Percentiles rank a stretch among this genome's conserved stretches.
phyloP scores from a whole-genome alignment of 1,140 invertebrate genomes.

The Drosophila triauraria region DNA sequence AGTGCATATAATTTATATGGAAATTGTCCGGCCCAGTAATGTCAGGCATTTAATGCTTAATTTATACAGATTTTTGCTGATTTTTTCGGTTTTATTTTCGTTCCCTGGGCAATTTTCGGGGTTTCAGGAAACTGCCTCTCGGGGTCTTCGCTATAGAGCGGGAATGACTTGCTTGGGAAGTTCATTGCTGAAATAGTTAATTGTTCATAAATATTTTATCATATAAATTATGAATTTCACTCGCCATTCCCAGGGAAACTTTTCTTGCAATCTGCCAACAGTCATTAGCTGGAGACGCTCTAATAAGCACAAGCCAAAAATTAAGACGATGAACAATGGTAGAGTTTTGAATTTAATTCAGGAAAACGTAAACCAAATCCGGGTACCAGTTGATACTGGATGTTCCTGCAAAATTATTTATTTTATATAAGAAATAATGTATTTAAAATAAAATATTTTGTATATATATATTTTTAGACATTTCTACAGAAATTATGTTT shows the following conservation, averaged over 20 bases:
- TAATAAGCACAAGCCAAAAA: constrained; percentile 54
- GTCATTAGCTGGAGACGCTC: constrained; percentile 63
- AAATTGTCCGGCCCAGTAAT: constrained; percentile 69
- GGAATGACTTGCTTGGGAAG: constrained; percentile 38
- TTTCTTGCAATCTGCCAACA: constrained; percentile 56
- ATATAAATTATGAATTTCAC: constrained; percentile 68
- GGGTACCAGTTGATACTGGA: not conserved
- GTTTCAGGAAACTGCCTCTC: constrained; percentile 43
- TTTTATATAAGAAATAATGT: not conserved
- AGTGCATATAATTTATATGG: constrained; percentile 81
- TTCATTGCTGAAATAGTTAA: constrained; percentile 52
- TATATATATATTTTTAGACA: not conserved
- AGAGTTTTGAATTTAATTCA: not conserved
- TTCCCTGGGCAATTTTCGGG: constrained; percentile 28
- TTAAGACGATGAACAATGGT: constrained; percentile 39
- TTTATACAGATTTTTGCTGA: constrained; percentile 74
- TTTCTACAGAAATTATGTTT: no score
- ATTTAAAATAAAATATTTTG: not conserved
- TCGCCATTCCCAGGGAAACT: constrained; percentile 47
- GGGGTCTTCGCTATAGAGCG: not conserved
- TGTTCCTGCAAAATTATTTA: not conserved
- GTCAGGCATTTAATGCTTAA: constrained; percentile 77
- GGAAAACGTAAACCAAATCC: no score
- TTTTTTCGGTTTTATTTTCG: constrained; percentile 52
- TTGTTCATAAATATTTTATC: constrained; percentile 75